phyloP scores from a whole-genome alignment of 2,113 vertebrate species.

The Uria lomvia region DNA sequence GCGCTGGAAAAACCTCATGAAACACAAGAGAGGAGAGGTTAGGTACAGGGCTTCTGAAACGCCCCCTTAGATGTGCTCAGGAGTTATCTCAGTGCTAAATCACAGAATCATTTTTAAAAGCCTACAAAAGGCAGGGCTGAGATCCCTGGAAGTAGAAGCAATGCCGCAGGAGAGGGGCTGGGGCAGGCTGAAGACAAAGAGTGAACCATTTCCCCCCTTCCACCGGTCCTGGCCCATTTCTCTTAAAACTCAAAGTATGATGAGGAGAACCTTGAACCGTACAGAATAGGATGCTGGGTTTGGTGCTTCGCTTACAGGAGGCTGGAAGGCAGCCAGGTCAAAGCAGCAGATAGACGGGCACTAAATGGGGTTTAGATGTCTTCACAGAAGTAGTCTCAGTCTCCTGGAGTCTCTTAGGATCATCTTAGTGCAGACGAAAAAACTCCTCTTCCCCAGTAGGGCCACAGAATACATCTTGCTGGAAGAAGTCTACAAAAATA shows the following conservation, averaged over 20 bases:
- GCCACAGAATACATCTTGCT: neutral
- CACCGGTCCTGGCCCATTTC: neutral
- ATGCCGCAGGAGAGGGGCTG: neutral
- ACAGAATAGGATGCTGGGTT: neutral
- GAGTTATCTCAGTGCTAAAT: neutral
- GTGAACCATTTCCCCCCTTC: neutral
- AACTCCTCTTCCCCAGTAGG: neutral
- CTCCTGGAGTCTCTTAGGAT: neutral
- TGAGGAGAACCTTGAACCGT: accelerated
- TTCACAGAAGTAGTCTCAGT: neutral
- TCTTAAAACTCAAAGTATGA: neutral
- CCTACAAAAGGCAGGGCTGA: neutral
- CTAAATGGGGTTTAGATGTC: neutral
- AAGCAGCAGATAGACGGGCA: neutral
- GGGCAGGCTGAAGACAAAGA: neutral
- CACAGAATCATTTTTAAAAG: neutral
- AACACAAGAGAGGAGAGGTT: neutral
- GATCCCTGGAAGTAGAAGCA: neutral
- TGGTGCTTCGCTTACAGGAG: neutral
- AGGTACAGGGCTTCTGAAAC: neutral
- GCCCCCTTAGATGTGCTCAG: accelerated
- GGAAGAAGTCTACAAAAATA: neutral
- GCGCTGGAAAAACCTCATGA: neutral
- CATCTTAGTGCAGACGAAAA: neutral
- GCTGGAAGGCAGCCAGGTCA: neutral